These are phyloP conservation scores for Caranx melampygus DNA, from an alignment of 2,113 vertebrate species.

Conservation along the genomic window DNA sequence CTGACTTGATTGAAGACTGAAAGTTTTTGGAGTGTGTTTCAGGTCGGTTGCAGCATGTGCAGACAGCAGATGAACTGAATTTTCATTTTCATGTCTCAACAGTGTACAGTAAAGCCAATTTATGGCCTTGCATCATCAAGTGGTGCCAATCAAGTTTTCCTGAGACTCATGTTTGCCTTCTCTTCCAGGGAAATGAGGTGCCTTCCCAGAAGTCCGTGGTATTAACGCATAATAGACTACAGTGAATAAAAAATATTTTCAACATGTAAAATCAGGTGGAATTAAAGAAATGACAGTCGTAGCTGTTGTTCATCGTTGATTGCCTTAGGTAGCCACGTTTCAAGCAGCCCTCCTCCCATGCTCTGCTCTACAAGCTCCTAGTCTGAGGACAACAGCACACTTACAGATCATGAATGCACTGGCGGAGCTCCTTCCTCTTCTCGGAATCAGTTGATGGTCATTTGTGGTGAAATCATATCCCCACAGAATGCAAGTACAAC, in stretches of 20 bases:
- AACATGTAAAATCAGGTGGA: not conserved
- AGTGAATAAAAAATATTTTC: not conserved
- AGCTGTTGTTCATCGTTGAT: constrained; percentile 27
- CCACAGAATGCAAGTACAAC: constrained; percentile 66
- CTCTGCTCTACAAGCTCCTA: constrained; percentile 9
- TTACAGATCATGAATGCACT: constrained; percentile 64
- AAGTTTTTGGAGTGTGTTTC: not conserved
- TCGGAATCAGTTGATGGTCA: constrained; percentile 73
- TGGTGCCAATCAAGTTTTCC: not conserved
- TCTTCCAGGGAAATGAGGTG: no score
- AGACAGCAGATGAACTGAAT: constrained; percentile 8
- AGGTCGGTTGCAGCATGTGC: not conserved
- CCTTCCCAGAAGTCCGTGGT: not conserved
- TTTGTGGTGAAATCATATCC: constrained; percentile 81
- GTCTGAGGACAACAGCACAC: constrained; percentile 63
- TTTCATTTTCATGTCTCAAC: not conserved
- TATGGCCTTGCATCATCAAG: not conserved
- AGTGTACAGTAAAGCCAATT: not conserved
- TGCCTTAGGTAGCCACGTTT: constrained; percentile 27
- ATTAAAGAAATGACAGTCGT: not conserved
- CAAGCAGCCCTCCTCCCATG: constrained; percentile 19
- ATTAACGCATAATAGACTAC: not conserved
- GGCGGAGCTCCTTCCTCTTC: constrained; percentile 71
- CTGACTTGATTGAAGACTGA: constrained; percentile 6
- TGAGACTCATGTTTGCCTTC: no score